These are phyloP conservation scores for Sapayoa aenigma DNA, from an alignment of 2,113 vertebrate genomes.

Conservation along the genomic window DNA sequence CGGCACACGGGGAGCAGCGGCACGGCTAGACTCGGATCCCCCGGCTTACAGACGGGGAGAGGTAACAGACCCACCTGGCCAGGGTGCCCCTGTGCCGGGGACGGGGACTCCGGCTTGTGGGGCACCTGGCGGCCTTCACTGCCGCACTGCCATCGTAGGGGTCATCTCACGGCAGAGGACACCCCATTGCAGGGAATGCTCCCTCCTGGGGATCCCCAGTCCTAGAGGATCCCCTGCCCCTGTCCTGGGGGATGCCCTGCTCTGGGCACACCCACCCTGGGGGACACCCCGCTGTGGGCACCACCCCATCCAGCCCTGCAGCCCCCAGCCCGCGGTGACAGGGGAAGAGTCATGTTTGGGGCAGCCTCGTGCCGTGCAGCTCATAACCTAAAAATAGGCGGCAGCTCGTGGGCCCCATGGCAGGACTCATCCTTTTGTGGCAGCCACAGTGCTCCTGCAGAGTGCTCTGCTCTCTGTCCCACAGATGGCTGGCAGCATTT, in stretches of 20 bases:
- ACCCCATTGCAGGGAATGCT: background rate
- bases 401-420: background rate
- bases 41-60: background rate
- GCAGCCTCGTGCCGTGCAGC: background rate
- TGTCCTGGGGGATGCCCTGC: background rate
- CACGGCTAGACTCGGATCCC: background rate
- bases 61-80: background rate
- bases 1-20: background rate
- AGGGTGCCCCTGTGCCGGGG: background rate
- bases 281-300: accelerated
- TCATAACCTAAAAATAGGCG: slow-evolving; percentile 53
- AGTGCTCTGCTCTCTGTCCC: background rate
- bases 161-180: background rate
- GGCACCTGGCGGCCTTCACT: background rate
- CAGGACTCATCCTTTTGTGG: background rate
- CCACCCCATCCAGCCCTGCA: background rate
- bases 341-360: accelerated
- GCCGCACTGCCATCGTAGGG: background rate
- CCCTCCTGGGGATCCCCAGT: background rate
- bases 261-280: background rate
- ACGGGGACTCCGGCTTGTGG: background rate
- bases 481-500: slow-evolving; percentile 86
- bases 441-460: accelerated
- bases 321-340: background rate
- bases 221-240: background rate